Base-by-base conservation (phyloP, 2,113 vertebrate species). In the Lepus americanus region DNA sequence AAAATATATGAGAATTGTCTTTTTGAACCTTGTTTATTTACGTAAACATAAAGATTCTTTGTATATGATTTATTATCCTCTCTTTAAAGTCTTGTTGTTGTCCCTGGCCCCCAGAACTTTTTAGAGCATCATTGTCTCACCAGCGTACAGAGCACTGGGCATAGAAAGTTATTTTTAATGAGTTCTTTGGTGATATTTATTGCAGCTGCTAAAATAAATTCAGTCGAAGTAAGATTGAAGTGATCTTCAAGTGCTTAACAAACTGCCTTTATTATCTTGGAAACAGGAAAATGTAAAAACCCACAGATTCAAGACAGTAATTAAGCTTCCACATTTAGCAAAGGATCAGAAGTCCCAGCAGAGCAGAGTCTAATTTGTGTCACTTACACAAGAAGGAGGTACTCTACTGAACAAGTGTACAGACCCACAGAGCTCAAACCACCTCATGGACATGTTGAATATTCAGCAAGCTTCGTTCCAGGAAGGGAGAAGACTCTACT, bases 141-240 rank as follows among this genome's bases (percentile, higher is more conserved):
- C 67, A 89, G 72, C 27, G 55, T 36, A 33, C 84, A 39, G 20
- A 80, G 31, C 63, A 84, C 36, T 20, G 14, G 36, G 31, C 51
- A 82, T n/a, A 72, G 77, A 81, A 76, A 31, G 33, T 61, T 78
- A 69, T 13, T 92, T 95, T 97, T 89, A 96, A 92, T 76, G 78
- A 97, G 61, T 66, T 74, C 70, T 67, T 53, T 0, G 3, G 51
- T 88, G 90, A 92, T 70, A 29, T 74, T 90, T 94, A 64, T 92
- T 90, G 72, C 66, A 92, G 85, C 36, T 89, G 27, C 90, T 92
- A 39, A 92, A 97, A 92, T 87, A 92, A 96, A 97, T 90, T 92
- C 79, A 76, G 74, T 95, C 96, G 96, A 72, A 88, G 67, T 79
- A 87, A 84, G 78, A 82, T 93, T 87, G 84, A 93, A 92, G 77